phyloP scores from a whole-genome alignment of 2,888 invertebrate species.

The Campopleginae sp. region DNA sequence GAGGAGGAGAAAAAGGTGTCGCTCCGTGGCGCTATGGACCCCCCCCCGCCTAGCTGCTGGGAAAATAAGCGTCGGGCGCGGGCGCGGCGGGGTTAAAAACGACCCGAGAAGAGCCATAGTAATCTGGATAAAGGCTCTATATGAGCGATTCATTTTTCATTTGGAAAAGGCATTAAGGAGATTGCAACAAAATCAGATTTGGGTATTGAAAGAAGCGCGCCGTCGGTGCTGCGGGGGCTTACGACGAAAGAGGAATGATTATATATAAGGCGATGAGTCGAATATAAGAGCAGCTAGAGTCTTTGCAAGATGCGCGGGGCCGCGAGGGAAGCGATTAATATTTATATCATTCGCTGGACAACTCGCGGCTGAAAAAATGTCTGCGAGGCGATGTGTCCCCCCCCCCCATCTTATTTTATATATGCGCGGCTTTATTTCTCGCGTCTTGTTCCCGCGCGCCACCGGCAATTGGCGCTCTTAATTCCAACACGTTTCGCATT shows the following conservation, averaged over 20 bases:
- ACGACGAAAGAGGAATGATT: conserved; percentile 53
- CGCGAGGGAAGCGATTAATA: conserved; percentile 59
- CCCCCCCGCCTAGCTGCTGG: too few relatives aligned
- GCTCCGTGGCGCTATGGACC: background rate
- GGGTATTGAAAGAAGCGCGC: conserved; percentile 29
- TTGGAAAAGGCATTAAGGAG: conserved; percentile 43
- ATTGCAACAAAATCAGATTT: conserved; percentile 55
- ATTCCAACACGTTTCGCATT: conserved; percentile 64
- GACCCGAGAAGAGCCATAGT: conserved; percentile 13
- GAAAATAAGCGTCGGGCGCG: too few relatives aligned
- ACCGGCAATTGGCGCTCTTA: conserved; percentile 79
- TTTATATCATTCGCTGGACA: too few relatives aligned
- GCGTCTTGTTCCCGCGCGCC: conserved; percentile 68
- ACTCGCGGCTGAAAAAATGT: too few relatives aligned
- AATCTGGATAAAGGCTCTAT: conserved; percentile 37
- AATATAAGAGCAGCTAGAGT: conserved; percentile 40
- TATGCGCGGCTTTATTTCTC: too few relatives aligned
- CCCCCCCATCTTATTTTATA: too few relatives aligned
- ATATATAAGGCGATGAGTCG: conserved; percentile 19
- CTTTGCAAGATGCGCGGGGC: conserved; percentile 17
- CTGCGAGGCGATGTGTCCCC: too few relatives aligned
- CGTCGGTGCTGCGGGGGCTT: too few relatives aligned
- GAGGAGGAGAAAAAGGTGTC: background rate
- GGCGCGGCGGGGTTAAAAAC: too few relatives aligned
- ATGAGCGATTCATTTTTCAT: conserved; percentile 48